These are phyloP conservation scores for Drosophila tanythrix DNA, from an alignment of 2,888 invertebrate species.

Conservation along the genomic window DNA sequence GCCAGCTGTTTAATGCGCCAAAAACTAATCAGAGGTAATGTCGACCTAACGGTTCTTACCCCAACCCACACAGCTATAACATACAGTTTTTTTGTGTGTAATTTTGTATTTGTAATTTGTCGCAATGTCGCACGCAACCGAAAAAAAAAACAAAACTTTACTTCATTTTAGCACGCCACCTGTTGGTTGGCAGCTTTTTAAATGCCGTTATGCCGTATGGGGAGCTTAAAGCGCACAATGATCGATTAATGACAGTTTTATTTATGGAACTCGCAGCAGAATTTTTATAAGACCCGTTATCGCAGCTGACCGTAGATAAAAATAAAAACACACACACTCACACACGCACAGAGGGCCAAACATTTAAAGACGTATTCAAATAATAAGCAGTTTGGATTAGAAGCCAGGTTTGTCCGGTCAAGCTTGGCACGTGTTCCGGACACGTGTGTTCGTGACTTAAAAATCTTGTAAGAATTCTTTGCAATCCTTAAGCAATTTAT, in stretches of 20 bases:
- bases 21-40: constrained; percentile 55
- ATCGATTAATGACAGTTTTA: constrained; percentile 46
- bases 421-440: constrained; percentile 12
- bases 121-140: constrained; percentile 46
- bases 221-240: constrained; percentile 34
- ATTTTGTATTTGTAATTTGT: constrained; percentile 51
- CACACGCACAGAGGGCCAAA: neutral
- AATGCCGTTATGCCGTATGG: constrained; percentile 20
- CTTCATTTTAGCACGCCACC: constrained; percentile 51
- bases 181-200: constrained; percentile 45
- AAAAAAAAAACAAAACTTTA: constrained; percentile 22
- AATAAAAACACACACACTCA: constrained; percentile 1
- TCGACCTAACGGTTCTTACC: constrained; percentile 18
- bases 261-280: constrained; percentile 21
- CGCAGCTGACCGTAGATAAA: constrained; percentile 30
- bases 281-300: constrained; percentile 18
- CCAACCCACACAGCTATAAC: neutral
- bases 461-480: neutral
- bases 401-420: neutral
- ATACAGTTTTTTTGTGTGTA: neutral
- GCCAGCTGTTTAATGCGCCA: constrained; percentile 62
- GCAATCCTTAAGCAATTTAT: neutral
- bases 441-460: constrained; percentile 2
- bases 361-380: constrained; percentile 20
- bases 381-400: constrained; percentile 8